Base-by-base conservation (phyloP, 2,113 vertebrate genomes). In the Chloropsis hardwickii region DNA sequence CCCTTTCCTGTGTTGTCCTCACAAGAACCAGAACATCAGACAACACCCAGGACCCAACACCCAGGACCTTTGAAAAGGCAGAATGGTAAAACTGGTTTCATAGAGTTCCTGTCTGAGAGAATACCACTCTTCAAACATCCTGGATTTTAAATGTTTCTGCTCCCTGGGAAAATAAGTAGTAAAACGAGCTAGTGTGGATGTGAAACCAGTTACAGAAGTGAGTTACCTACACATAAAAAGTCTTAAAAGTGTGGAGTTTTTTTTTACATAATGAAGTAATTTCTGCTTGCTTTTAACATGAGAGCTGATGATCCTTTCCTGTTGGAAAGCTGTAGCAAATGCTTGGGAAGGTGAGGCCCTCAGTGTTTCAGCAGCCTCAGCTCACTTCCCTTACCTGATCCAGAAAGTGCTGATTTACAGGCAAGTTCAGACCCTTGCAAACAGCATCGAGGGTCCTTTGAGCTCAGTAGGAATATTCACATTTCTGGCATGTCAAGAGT, bases 41-140 rank as follows among this genome's bases (percentile, higher is more conserved):
- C 72, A 95, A 76, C 60, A 69, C 65, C 53, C 56, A 5, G 4
- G 11, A 51, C 39, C 37, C 37, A 37, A 37, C 37, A 37, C 37
- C 37, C 37, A 37, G 37, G 37, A 16, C 42, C 85, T 92, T 91
- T 94, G 90, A 66, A 94, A 95, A 86, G 48, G 33, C 47, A 80
- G 40, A 86, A 95, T 45, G 37, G 91, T 73, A 76, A 66, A 93
- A 93, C 91, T 83, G 86, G 88, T 96, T 97, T 82, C 61, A 62
- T 77, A 15, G 28, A 78, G 61, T 12, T 90, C 39, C 50, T 61
- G 45, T 88, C 92, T 94, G 74, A 90, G 74, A 87, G 50, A 84
- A 69, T 3, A 54, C 15, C 37, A 39, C 78, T 85, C 84, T 61
- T 95, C 56, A 91, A 39, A 96, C 77, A 87, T 77, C 35, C 62